These are phyloP conservation scores for Clanis bilineata DNA, from an alignment of 2,888 invertebrate genomes.

Conservation along the genomic window DNA sequence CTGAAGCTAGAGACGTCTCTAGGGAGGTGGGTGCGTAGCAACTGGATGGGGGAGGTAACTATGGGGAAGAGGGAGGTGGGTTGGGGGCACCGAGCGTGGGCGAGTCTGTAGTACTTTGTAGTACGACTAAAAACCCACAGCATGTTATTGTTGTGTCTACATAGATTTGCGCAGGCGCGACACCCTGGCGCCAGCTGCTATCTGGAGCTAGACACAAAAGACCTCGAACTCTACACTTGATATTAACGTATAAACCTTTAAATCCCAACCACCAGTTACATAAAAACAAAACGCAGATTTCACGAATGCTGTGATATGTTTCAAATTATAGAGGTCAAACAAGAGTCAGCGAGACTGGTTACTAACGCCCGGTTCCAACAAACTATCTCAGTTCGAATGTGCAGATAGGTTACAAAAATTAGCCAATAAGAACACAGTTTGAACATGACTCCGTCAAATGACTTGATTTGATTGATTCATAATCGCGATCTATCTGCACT, in stretches of 20 bases:
- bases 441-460: too few relatives aligned
- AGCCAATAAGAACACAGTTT: too few relatives aligned
- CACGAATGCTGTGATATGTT: neutral
- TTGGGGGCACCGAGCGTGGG: conserved; percentile 61
- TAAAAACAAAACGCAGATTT: neutral
- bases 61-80: conserved; percentile 29
- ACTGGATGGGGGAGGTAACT: conserved; percentile 42
- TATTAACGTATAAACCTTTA: conserved; percentile 43
- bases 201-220: conserved; percentile 39
- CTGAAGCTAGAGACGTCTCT: conserved; percentile 34
- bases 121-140: conserved; percentile 67
- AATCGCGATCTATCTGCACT: too few relatives aligned
- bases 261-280: conserved; percentile 25
- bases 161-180: conserved; percentile 69
- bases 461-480: too few relatives aligned
- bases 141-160: conserved; percentile 77
- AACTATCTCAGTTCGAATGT: too few relatives aligned
- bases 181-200: conserved; percentile 40
- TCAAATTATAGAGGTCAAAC: neutral
- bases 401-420: too few relatives aligned
- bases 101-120: conserved; percentile 81
- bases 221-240: conserved; percentile 63
- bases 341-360: neutral
- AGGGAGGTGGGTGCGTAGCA: conserved; percentile 57
- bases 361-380: too few relatives aligned